These are phyloP conservation scores for Chiridota heheva DNA, from an alignment of 35 echinoderm and acorn worm genomes.

Conservation along the genomic window DNA sequence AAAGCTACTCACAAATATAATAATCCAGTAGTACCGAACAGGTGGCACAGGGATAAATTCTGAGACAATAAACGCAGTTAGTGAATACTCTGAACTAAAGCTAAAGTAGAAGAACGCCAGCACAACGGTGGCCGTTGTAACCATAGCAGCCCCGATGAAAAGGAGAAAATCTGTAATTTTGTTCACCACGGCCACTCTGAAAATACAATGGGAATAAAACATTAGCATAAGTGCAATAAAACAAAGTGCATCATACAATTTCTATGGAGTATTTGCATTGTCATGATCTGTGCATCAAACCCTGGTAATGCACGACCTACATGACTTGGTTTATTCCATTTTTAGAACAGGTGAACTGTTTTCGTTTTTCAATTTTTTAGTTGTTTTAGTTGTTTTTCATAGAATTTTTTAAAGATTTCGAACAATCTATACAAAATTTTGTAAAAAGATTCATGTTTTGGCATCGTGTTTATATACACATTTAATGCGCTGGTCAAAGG, in stretches of 20 bases:
- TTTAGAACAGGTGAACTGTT: not conserved
- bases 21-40: constrained; percentile 90
- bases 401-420: not conserved
- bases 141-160: constrained; percentile 77
- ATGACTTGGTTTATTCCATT: too few species aligned
- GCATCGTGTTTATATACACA: too few species aligned
- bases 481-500: too few species aligned
- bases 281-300: too few species aligned
- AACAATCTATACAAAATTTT: too few species aligned
- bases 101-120: constrained; percentile 86
- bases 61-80: constrained; percentile 13
- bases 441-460: too few species aligned
- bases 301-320: too few species aligned
- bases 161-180: constrained; percentile 85
- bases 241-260: too few species aligned
- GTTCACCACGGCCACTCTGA: constrained; percentile 89
- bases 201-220: not conserved
- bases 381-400: not conserved
- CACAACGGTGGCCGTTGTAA: constrained; percentile 47
- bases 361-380: not conserved
- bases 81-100: constrained; percentile 60
- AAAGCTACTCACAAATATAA: constrained; percentile 76
- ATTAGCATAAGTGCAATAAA: not conserved
- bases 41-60: constrained; percentile 61
- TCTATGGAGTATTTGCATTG: too few species aligned